Evolutionary conservation across 2,113 vertebrate genomes (phyloP), one percentile per base, ranked within the genome.

Genomic region (Labeo rohita): DNA sequence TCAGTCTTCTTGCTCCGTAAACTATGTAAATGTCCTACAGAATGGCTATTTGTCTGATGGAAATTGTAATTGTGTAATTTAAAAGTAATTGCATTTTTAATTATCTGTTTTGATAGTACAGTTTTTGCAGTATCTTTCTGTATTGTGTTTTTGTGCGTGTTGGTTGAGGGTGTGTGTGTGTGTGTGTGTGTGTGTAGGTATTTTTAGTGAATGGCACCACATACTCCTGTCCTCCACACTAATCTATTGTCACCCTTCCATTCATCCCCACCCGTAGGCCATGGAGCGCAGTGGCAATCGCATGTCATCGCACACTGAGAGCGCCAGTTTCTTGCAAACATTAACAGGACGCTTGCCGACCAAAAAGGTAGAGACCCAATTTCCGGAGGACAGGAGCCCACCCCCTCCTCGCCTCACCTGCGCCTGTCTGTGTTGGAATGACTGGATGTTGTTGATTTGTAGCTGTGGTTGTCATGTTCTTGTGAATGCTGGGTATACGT

Each of bases 221-320:
- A 90, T 87, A 50, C 89, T 91, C 81, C 87, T 43, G 92, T 94
- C 91, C 91, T 93, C 91, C 93, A 94, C 95, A 94, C 97, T 99
- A 98, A 99, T 95, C 93, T 96, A 94, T 94, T 97, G 94, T 99
- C 96, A 95, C 96, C 96, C 93, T 96, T 97, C 97, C 98, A 97
- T 98, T 97, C 97, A 97, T 98, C 95, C 93, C 96, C 97, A 97
- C 95, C 94, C 97, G 92, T 98, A 99, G 98, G 97, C 97, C 95
- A 95, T 97, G 96, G 98, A 99, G 96, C 98, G 98, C 95, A 97
- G 97, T 97, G 98, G 98, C 97, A 99, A 99, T 95, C 98, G 98
- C 95, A 99, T 99, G 98, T 99, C 98, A 96, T 99, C 98, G 96
- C 98, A 99, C 96, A 98, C 98, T 95, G 98, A 99, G 97, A 98